These are phyloP conservation scores for Phrynosoma blainvillii DNA, from an alignment of 2,113 vertebrate species.

Conservation along the genomic window DNA sequence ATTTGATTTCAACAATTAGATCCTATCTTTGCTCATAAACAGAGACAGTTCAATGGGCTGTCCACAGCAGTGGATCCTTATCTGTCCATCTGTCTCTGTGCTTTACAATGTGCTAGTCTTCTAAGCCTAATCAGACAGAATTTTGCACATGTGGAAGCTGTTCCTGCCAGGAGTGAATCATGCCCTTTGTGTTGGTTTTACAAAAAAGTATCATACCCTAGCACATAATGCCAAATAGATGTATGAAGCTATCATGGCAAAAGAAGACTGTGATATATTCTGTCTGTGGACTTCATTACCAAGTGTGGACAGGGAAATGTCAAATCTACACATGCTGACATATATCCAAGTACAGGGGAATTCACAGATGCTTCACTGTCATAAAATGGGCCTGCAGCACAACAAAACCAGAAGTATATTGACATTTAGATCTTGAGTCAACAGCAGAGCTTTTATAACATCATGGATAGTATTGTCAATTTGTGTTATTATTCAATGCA, in stretches of 20 bases:
- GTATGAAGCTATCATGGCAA: conserved; percentile 36
- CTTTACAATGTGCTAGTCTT: neutral
- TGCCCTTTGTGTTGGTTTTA: neutral
- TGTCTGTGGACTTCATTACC: conserved; percentile 43
- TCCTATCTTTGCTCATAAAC: too few species aligned
- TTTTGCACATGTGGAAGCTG: neutral
- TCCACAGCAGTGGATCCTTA: neutral
- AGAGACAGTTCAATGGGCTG: neutral
- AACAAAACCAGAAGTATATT: conserved; percentile 27
- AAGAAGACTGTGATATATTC: conserved; percentile 19
- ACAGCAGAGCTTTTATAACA: conserved; percentile 36
- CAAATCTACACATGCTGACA: conserved; percentile 38
- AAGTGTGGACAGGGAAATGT: conserved; percentile 48
- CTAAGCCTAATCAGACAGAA: conserved; percentile 12
- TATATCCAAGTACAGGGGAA: conserved; percentile 19
- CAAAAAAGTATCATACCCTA: neutral
- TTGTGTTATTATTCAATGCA: neutral
- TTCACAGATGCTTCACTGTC: conserved; percentile 32
- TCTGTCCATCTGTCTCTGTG: neutral
- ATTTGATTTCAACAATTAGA: too few species aligned
- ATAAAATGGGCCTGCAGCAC: neutral
- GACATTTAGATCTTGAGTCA: conserved; percentile 52
- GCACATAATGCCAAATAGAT: conserved; percentile 32
- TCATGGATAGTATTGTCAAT: neutral
- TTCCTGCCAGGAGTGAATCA: neutral